phyloP scores from a whole-genome alignment of 2,797 vertebrate genomes.

The Pantherophis alleghaniensis region DNA sequence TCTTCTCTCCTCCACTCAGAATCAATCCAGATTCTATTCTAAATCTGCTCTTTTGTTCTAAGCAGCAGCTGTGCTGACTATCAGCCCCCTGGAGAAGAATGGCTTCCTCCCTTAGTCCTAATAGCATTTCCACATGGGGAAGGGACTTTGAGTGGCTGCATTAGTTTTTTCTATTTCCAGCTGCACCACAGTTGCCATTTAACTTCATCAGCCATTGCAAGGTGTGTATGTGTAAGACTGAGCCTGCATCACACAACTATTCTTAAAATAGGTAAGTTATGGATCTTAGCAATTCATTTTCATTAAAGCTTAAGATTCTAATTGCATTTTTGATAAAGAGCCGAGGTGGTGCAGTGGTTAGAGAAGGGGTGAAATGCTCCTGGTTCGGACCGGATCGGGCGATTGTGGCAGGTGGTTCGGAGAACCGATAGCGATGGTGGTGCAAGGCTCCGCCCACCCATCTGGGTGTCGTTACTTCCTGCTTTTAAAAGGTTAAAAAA shows the following conservation, averaged over 20 bases:
- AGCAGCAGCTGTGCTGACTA: constrained; percentile 36
- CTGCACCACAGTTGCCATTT: constrained; percentile 25
- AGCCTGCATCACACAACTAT: neutral
- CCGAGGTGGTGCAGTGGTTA: too few relatives aligned
- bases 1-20: constrained; percentile 28
- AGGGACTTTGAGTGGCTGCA: constrained; percentile 11
- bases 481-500: too few relatives aligned
- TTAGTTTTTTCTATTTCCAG: constrained; percentile 10
- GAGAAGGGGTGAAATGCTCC: too few relatives aligned
- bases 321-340: too few relatives aligned
- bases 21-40: neutral
- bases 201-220: neutral
- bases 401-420: too few relatives aligned
- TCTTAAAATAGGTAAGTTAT: neutral
- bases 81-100: constrained; percentile 32
- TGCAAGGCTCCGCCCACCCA: too few relatives aligned
- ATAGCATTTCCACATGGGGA: constrained; percentile 14
- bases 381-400: too few relatives aligned
- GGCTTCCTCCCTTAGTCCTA: neutral
- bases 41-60: constrained; percentile 21
- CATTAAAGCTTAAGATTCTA: neutral
- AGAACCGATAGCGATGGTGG: too few relatives aligned
- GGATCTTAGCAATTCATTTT: neutral
- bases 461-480: too few relatives aligned
- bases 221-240: neutral